These are phyloP conservation scores for Epizoanthus stellaris DNA, from an alignment of 92 coral and sea anemone genomes.

Conservation along the genomic window DNA sequence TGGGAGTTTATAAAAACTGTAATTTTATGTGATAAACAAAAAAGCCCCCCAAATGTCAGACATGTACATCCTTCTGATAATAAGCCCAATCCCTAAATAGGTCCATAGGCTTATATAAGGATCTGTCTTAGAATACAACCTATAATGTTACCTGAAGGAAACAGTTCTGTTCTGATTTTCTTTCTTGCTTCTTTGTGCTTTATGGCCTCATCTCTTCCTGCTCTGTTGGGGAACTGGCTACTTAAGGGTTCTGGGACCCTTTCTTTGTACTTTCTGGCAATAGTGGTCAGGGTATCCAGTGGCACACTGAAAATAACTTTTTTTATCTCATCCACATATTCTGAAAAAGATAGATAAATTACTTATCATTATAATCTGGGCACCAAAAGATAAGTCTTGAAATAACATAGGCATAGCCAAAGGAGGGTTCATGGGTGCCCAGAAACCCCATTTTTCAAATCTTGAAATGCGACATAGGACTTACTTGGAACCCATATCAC, in stretches of 20 bases:
- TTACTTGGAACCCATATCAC: too few species aligned
- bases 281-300: slow-evolving; percentile 6
- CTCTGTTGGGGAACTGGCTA: slow-evolving; percentile 34
- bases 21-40: too few species aligned
- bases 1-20: too few species aligned
- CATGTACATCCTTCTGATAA: background rate
- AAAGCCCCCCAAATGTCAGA: too few species aligned
- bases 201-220: slow-evolving; percentile 22
- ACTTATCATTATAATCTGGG: too few species aligned
- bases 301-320: slow-evolving; percentile 41
- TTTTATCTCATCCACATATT: slow-evolving; percentile 45
- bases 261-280: slow-evolving; percentile 25
- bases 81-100: background rate
- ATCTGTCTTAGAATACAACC: background rate
- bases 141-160: slow-evolving; percentile 23
- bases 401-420: too few species aligned
- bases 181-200: background rate
- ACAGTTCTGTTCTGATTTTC: slow-evolving; percentile 24
- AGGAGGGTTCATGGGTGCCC: too few species aligned
- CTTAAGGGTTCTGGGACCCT: slow-evolving; percentile 53
- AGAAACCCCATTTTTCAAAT: too few species aligned
- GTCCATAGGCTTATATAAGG: too few species aligned
- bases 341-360: slow-evolving; percentile 21
- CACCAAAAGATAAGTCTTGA: too few species aligned
- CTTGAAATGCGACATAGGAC: too few species aligned